Percentiles rank a stretch among this genome's conserved stretches.
Evolutionary conservation across 2,797 vertebrate genomes (phyloP).

Genomic region (Eutrigla gurnardus): DNA sequence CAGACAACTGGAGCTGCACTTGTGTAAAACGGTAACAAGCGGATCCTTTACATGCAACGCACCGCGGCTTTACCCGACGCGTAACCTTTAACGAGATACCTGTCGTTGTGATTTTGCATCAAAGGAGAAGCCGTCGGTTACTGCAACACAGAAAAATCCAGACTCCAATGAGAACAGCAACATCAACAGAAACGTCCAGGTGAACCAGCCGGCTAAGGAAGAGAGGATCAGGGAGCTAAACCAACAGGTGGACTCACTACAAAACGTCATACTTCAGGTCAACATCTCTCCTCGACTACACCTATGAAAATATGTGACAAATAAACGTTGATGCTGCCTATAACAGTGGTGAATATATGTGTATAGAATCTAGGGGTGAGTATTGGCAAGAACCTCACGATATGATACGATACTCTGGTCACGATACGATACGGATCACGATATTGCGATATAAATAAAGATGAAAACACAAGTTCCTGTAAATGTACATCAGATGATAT

Average conservation of each 20-base stretch:
- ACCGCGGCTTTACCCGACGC: background rate
- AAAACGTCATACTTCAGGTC: constrained; percentile 83
- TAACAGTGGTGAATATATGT: background rate
- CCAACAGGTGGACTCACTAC: constrained; percentile 81
- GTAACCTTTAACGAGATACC: background rate
- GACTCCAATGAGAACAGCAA: constrained; percentile 46
- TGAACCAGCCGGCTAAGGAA: constrained; percentile 69
- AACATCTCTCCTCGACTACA: background rate
- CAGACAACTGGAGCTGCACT: constrained; percentile 78
- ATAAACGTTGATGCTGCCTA: background rate
- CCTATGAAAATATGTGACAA: background rate
- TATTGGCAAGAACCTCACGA: too few species aligned
- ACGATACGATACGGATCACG: too few species aligned
- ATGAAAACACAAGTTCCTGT: too few species aligned
- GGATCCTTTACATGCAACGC: background rate
- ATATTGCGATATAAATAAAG: too few species aligned
- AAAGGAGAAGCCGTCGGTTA: constrained; percentile 61
- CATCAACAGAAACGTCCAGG: constrained; percentile 48
- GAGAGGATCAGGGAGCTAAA: constrained; percentile 81
- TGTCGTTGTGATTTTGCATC: constrained; percentile 13
- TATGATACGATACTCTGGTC: too few species aligned
- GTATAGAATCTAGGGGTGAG: too few species aligned
- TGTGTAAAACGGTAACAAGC: constrained; percentile 77
- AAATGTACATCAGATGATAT: too few species aligned
- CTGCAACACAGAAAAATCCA: constrained; percentile 21